Evolutionary conservation across 1,140 invertebrate genomes (phyloP), one percentile per base, ranked within the genome.

Genomic region (Leptoteleia sp.): DNA sequence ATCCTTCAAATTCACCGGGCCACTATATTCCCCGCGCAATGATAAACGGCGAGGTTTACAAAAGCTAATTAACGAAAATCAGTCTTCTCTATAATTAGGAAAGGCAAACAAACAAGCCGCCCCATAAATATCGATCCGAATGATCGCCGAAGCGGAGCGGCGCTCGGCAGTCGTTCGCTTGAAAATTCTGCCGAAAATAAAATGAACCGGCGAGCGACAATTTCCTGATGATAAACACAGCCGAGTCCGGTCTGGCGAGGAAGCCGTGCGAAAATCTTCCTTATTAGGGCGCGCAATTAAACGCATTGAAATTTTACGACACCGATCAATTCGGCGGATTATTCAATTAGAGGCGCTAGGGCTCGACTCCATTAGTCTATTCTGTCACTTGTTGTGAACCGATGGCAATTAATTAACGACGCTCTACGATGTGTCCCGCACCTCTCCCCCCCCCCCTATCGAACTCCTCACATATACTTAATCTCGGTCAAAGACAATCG

Each of bases 11-110:
- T n/a, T n/a, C n/a, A n/a, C n/a, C n/a, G n/a, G n/a, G n/a, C n/a
- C n/a, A n/a, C n/a, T n/a, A n/a, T n/a, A 22, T 22, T 22, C 5
- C 2, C 5, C 19, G 19, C 45, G 16, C 7, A 67, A 76, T 62
- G 61, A 68, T 55, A 54, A 76, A 68, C 52, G 29, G 33, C 16
- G 11, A 9, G 3, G 40, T 48, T 33, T 16, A 25, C 11, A n/a
- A n/a, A 8, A 57, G 15, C 25, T 29, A 61, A 75, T 76, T 67
- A 76, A 67, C 67, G 61, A 29, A 48, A 57, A 22, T n/a, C 29
- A 22, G n/a, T 37, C 35, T 55, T 37, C 12, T 8, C n/a, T 35
- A 4, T n/a, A 33, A 55, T 48, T 47, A 35, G 15, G 37, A 13
- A 31, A 9, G 15, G 16, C 16, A 35, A 71, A 52, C 54, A 61